phyloP scores from a whole-genome alignment of 2,797 vertebrate genomes.

The Anguilla megastoma region DNA sequence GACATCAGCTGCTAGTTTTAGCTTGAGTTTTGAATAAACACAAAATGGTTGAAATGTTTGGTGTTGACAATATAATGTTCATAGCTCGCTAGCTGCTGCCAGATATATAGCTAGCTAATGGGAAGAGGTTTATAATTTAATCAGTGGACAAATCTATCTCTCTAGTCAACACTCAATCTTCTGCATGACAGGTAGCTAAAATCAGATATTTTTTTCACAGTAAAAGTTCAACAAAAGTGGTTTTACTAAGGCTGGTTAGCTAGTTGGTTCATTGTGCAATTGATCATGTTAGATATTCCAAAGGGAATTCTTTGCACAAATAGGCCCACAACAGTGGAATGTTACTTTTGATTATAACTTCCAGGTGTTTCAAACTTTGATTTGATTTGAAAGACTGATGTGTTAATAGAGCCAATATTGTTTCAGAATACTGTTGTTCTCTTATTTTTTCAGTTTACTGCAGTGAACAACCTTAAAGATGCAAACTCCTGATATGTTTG shows the following conservation, averaged over 20 bases:
- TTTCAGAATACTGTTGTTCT: constrained; percentile 47
- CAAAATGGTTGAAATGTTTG: neutral
- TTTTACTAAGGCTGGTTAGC: neutral
- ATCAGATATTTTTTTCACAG: neutral
- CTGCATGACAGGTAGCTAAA: neutral
- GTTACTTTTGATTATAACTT: neutral
- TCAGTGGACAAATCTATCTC: neutral
- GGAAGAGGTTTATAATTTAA: neutral
- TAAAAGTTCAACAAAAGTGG: neutral
- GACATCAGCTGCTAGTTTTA: neutral
- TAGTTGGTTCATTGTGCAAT: neutral
- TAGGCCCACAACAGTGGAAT: constrained; percentile 5
- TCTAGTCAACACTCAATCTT: neutral
- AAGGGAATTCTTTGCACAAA: neutral
- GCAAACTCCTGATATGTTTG: neutral
- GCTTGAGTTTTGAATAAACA: neutral
- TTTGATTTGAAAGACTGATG: neutral
- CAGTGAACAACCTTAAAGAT: neutral
- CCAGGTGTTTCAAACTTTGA: neutral
- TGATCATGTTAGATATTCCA: neutral
- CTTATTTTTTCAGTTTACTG: constrained; percentile 30
- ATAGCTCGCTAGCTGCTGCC: neutral
- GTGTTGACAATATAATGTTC: neutral
- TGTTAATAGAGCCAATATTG: constrained; percentile 24
- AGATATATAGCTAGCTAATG: neutral